Conservation (phyloP, 2,888 invertebrate species). For the Vanessa cardui region DNA sequence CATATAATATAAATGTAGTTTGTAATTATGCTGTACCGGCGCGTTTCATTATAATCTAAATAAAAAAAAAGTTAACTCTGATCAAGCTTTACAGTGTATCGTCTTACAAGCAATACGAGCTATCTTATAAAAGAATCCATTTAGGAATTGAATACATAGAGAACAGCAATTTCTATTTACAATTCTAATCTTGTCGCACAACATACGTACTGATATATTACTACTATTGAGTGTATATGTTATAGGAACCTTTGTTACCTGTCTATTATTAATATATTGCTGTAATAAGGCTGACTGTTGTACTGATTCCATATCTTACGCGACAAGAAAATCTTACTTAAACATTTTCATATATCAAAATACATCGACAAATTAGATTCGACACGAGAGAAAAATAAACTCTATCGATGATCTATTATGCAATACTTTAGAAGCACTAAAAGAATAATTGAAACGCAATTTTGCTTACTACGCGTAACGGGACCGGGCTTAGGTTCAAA, state of each 20-base stretch:
- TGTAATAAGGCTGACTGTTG: not conserved
- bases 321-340: slow-evolving; percentile 44
- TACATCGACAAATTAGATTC: slow-evolving; percentile 38
- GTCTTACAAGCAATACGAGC: slow-evolving; percentile 47
- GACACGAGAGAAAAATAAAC: slow-evolving; percentile 52
- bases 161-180: slow-evolving; percentile 69
- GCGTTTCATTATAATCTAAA: slow-evolving; percentile 9
- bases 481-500: slow-evolving; percentile 47
- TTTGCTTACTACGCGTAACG: slow-evolving; percentile 57
- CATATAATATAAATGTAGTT: not conserved
- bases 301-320: slow-evolving; percentile 12
- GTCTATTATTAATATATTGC: not conserved
- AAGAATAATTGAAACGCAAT: slow-evolving; percentile 61
- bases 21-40: slow-evolving; percentile 6
- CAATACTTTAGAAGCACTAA: slow-evolving; percentile 64
- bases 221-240: not conserved
- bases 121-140: slow-evolving; percentile 49
- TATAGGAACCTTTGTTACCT: not conserved
- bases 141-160: slow-evolving; percentile 49
- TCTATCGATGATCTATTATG: slow-evolving; percentile 60
- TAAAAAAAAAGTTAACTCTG: slow-evolving; percentile 9
- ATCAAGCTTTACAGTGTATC: slow-evolving; percentile 43
- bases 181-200: slow-evolving; percentile 67
- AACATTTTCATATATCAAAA: slow-evolving; percentile 42
- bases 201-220: slow-evolving; percentile 47